Conservation (phyloP, 2,888 invertebrate species). For the Parnassius glacialis region DNA sequence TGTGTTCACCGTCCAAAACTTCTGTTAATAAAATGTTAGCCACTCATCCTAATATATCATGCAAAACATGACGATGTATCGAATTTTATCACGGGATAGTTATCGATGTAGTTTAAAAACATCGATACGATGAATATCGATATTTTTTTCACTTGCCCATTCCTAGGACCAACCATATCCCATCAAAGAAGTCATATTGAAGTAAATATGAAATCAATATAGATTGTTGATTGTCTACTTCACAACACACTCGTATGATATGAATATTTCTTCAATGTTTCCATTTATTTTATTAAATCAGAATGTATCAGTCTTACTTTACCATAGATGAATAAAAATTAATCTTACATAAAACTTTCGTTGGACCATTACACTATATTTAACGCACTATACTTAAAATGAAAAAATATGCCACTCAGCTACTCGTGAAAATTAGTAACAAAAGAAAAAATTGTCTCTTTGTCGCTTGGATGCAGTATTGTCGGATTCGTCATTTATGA, state of each 20-base stretch:
- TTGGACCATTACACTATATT: conserved; percentile 47
- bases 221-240: neutral
- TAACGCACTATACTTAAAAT: conserved; percentile 36
- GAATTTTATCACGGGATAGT: too few species aligned
- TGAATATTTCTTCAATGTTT: conserved; percentile 36
- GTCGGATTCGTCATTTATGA: conserved; percentile 16
- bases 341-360: conserved; percentile 44
- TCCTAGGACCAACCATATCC: too few species aligned
- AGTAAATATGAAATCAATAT: neutral
- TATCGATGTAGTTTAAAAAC: too few species aligned
- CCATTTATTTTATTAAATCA: conserved; percentile 34
- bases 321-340: conserved; percentile 47
- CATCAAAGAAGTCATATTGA: too few species aligned
- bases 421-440: conserved; percentile 16
- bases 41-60: too few species aligned
- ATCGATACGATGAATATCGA: too few species aligned
- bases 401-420: conserved; percentile 24
- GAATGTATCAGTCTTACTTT: conserved; percentile 65
- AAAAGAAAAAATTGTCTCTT: conserved; percentile 23
- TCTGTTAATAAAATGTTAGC: too few species aligned
- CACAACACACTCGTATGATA: conserved; percentile 17
- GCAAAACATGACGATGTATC: too few species aligned
- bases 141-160: too few species aligned
- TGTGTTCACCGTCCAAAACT: too few species aligned
- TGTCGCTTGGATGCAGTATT: conserved; percentile 17